Base-by-base conservation (phyloP, 2,797 vertebrate genomes). In the Erethizon dorsatum region DNA sequence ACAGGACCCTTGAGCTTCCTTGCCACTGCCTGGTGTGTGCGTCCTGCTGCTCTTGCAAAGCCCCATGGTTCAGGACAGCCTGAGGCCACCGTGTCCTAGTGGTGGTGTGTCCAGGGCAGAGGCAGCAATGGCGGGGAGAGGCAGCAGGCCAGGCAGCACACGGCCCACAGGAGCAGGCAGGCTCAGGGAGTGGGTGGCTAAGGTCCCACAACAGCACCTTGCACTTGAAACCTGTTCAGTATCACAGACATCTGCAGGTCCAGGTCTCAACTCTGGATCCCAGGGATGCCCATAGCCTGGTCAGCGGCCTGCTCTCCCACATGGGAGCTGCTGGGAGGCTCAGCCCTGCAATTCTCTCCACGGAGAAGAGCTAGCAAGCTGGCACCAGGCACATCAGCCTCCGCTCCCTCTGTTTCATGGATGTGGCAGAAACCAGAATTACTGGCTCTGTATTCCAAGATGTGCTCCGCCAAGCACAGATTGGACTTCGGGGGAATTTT, bases 261-360 rank as follows among this genome's bases (percentile, higher is more conserved):
- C 45, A 78, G 14, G 50, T 65, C 45, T 90, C 13, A 20, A 2
- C 52, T 80, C 56, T 41, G 56, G 41, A 56, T n/a, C 54, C 24
- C 24, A 86, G 59, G n/a, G 4, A 10, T 9, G 2, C 17, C 26
- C 1, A 33, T 3, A 33, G 41, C 31, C 59, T 9, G 8, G 26
- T 5, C 73, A 28, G 73, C 9, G 9, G 77, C 31, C 77, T 18
- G 50, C 31, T 5, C 50, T 33, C 31, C 50, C 17, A 2, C 3
- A 18, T 1, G 15, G 52, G 56, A 10, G 31, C 65, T 11, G 22
- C 52, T 12, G 11, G 17, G 52, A 33, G 17, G 52, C 4, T 17
- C 33, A 31, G 67, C 59, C 5, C 2, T 0, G 0, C 3, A 3
- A 1, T 31, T 24, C 0, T 2, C 17, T 7, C 18, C 5, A 0